phyloP scores from a whole-genome alignment of 2,888 invertebrate genomes.

The Lycaena phlaeas region DNA sequence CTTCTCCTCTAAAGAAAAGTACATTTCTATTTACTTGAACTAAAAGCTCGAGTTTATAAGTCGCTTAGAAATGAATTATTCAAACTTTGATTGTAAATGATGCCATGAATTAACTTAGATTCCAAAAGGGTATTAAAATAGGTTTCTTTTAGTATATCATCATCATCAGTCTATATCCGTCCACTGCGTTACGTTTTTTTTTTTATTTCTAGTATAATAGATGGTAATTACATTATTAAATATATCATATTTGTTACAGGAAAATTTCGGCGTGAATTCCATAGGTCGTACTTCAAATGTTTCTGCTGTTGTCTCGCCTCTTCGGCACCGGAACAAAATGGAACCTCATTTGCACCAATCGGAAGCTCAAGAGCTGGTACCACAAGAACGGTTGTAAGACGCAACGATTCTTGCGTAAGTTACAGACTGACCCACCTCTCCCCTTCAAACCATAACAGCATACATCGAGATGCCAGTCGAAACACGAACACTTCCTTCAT shows the following conservation, averaged over 20 bases:
- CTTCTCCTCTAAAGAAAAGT: no score
- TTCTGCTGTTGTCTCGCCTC: constrained; percentile 53
- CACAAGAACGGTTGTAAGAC: constrained; percentile 51
- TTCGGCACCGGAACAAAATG: constrained; percentile 45
- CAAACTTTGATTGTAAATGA: neutral
- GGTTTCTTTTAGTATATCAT: no score
- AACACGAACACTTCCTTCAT: constrained; percentile 65
- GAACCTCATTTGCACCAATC: constrained; percentile 56
- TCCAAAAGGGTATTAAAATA: no score
- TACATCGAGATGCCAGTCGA: constrained; percentile 50
- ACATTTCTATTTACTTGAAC: constrained; percentile 11
- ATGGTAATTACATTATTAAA: no score
- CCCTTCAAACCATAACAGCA: constrained; percentile 58
- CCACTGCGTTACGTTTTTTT: no score
- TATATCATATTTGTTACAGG: constrained; percentile 77
- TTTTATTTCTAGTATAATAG: no score
- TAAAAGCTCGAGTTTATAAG: neutral
- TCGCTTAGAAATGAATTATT: neutral
- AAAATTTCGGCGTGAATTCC: constrained; percentile 81
- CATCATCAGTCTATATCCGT: no score
- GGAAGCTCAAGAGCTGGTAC: constrained; percentile 60
- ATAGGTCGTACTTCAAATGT: constrained; percentile 78
- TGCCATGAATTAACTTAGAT: no score
- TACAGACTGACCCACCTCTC: constrained; percentile 60
- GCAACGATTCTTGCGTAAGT: constrained; percentile 64